phyloP scores from a whole-genome alignment of 2,113 vertebrate species.

The Phaethon lepturus region DNA sequence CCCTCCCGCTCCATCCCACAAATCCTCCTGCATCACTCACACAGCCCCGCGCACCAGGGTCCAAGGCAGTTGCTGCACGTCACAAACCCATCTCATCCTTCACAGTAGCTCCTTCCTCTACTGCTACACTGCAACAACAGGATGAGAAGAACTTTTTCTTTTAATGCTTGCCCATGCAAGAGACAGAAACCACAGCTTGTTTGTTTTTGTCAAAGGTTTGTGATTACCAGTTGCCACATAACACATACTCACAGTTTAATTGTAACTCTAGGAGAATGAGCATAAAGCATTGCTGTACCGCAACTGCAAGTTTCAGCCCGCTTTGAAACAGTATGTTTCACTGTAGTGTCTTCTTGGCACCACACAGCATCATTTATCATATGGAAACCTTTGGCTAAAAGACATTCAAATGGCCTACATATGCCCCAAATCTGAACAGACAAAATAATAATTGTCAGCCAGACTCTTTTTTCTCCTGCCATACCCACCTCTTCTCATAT shows the following conservation, averaged over 20 bases:
- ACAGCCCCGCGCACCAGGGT: neutral
- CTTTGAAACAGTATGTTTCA: neutral
- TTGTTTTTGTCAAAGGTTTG: neutral
- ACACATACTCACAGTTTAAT: neutral
- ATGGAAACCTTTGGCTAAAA: conserved; percentile 3
- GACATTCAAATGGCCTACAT: neutral
- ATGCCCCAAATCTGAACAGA: conserved; percentile 8
- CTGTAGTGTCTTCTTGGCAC: neutral
- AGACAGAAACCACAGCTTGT: neutral
- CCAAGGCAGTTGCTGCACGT: neutral
- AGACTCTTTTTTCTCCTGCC: neutral
- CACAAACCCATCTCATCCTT: neutral
- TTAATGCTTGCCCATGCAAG: neutral
- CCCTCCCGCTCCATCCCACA: neutral
- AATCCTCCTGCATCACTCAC: neutral
- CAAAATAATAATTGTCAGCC: neutral
- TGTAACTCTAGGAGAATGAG: neutral
- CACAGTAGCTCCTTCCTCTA: neutral
- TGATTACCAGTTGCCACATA: neutral
- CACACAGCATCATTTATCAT: neutral
- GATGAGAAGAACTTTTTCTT: neutral
- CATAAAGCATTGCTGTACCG: neutral
- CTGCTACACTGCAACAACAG: neutral
- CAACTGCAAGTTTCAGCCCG: neutral
- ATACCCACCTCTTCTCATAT: neutral